Base-by-base conservation (phyloP, 2,888 invertebrate genomes). In the Agonum fuliginosum region DNA sequence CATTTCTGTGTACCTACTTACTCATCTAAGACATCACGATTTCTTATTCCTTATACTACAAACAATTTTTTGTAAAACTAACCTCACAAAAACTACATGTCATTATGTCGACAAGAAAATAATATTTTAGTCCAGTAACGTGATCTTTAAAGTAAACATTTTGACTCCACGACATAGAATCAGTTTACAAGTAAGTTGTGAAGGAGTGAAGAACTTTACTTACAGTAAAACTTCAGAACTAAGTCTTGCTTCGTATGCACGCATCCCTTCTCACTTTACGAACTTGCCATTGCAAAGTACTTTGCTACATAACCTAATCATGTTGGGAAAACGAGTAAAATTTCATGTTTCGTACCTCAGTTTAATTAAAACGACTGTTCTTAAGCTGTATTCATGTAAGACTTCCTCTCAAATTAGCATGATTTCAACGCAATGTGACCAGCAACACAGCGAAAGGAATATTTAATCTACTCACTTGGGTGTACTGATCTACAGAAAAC, bases 291-390 rank as follows among this genome's bases (percentile, higher is more conserved):
- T 20, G 48, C 10, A 51, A 51, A 51, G 48, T 20, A 51, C 48
- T 51, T 20, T 1, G 6, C 48, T 19, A 37, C 22, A 27, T 27
- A 58, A 58, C 27, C 58, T 58, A 27, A 12, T 46, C 27, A 58
- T 30, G 27, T 58, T 30, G 30, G 1, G 17, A 30, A 27, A 12
- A 58, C 51, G 24, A n/a, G 22, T 24, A 22, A 5, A 14, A 58
- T 54, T 30, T 30, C 14, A 6, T 58, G 30, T 58, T 17, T 58
- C 12, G 58, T 30, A 58, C 30, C 27, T 58, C 24, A 17, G 19
- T 74, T 74, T 62, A 65, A 62, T 74, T 46, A 65, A 46, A 46
- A 62, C 43, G 43, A 62, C 74, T 62, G 62, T 43, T 62, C 62
- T 37, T 41, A 43, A 20, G n/a, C 43, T 62, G 27, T 24, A 58